Percentiles rank a stretch among this genome's conserved stretches.
These are phyloP conservation scores for Bombus superbus DNA, from an alignment of 1,140 invertebrate species.

Conservation along the genomic window DNA sequence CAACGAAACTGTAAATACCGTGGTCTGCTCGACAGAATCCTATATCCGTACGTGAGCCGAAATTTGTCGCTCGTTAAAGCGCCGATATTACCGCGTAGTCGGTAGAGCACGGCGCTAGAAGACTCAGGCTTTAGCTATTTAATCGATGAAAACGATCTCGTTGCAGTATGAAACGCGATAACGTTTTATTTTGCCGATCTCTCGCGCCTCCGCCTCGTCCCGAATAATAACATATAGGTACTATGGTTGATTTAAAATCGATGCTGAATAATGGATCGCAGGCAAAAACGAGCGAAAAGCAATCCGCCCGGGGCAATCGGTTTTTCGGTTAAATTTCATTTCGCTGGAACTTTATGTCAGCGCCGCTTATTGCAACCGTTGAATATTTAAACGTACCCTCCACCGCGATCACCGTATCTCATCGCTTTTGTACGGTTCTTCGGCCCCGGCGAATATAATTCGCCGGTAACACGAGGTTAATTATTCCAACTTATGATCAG, in stretches of 20 bases:
- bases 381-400: conserved; percentile 42
- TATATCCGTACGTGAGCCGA: too few species aligned
- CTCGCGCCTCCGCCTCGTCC: neutral
- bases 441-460: conserved; percentile 59
- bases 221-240: neutral
- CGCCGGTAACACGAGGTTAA: conserved; percentile 61
- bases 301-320: conserved; percentile 16
- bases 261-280: conserved; percentile 19
- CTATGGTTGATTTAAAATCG: conserved; percentile 30
- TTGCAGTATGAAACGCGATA: too few species aligned
- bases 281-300: conserved; percentile 20
- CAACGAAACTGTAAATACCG: too few species aligned
- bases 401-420: conserved; percentile 44
- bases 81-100: too few species aligned
- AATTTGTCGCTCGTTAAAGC: neutral
- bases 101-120: neutral
- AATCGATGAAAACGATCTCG: neutral
- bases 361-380: conserved; percentile 39
- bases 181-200: neutral
- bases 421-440: conserved; percentile 17
- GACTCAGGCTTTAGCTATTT: neutral
- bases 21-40: too few species aligned
- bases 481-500: conserved; percentile 60
- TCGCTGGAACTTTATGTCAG: conserved; percentile 36
- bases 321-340: conserved; percentile 51